Conservation (phyloP, 2,113 vertebrate species). For the Melanocharis versteri region DNA sequence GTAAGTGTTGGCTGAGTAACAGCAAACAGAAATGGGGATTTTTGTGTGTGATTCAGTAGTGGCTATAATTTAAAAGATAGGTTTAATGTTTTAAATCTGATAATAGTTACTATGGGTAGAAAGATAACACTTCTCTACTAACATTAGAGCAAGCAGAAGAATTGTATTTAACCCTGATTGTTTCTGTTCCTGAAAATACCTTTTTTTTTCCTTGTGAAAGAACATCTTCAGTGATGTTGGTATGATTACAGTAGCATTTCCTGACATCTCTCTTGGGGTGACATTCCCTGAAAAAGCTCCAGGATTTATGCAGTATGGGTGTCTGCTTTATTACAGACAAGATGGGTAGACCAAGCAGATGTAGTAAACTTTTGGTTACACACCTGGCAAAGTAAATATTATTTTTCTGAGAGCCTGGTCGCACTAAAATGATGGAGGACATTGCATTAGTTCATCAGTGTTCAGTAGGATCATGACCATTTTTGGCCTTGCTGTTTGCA, state of each 20-base stretch:
- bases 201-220: neutral
- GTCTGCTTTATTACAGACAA: neutral
- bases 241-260: constrained; percentile 10
- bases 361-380: neutral
- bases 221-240: neutral
- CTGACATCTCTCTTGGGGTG: neutral
- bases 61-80: constrained; percentile 49
- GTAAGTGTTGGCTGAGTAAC: constrained; percentile 38
- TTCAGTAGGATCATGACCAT: neutral
- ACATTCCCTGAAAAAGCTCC: neutral
- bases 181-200: constrained; percentile 34
- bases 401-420: neutral
- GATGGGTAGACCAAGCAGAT: neutral
- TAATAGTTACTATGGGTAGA: constrained; percentile 16
- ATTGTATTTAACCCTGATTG: constrained; percentile 28
- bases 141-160: constrained; percentile 31
- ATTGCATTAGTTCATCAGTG: neutral
- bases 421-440: neutral
- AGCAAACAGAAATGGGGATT: constrained; percentile 18
- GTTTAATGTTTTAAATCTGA: constrained; percentile 25
- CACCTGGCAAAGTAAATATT: neutral
- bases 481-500: neutral
- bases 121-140: constrained; percentile 35
- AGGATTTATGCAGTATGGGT: neutral
- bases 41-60: constrained; percentile 31